These are phyloP conservation scores for Polypedilum vanderplanki DNA, from an alignment of 1,140 invertebrate genomes.

Conservation along the genomic window DNA sequence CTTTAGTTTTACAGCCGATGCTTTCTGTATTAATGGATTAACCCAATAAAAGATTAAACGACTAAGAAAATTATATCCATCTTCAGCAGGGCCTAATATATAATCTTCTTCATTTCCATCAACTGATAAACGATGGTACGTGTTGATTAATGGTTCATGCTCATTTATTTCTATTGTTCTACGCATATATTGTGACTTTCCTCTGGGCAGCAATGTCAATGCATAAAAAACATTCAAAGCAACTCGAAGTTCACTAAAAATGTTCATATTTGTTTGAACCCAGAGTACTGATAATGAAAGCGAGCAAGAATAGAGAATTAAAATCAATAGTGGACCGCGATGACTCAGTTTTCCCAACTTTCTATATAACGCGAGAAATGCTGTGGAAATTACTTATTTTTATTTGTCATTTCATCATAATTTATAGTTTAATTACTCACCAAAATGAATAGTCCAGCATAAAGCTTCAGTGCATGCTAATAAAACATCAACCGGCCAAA, in stretches of 20 bases:
- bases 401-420: not conserved
- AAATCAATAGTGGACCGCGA: constrained; percentile 60
- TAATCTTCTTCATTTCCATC: constrained; percentile 47
- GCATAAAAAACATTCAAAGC: constrained; percentile 51
- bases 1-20: constrained; percentile 61
- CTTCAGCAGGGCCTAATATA: constrained; percentile 73
- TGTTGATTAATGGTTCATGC: not conserved
- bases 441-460: constrained; percentile 71
- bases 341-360: constrained; percentile 56
- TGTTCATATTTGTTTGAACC: not conserved
- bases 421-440: constrained; percentile 34
- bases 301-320: constrained; percentile 53
- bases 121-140: constrained; percentile 50
- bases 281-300: not conserved
- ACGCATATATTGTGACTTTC: constrained; percentile 32
- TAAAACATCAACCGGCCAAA: constrained; percentile 60
- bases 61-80: constrained; percentile 60
- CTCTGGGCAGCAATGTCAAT: constrained; percentile 54
- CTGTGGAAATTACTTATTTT: constrained; percentile 32
- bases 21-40: constrained; percentile 75
- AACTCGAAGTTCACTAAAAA: not conserved
- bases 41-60: constrained; percentile 84
- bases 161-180: not conserved
- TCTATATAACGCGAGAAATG: constrained; percentile 62
- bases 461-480: constrained; percentile 58